A percentile compares a stretch with the other conserved stretches of the same genome.
phyloP scores from a whole-genome alignment of 2,888 invertebrate species.

The Watsonalla cultraria region DNA sequence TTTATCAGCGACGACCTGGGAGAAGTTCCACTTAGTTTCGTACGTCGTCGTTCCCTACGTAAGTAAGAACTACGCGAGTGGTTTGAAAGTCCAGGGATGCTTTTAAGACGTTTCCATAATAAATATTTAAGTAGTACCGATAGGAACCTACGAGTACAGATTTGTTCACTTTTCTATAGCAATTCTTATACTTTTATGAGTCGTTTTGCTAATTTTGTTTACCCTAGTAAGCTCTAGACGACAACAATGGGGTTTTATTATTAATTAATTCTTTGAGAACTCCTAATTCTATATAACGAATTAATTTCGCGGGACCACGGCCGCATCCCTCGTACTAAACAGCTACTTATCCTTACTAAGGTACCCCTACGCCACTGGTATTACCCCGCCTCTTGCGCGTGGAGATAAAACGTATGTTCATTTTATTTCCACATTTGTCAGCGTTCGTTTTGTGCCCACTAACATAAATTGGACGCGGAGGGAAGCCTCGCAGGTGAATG shows the following conservation, averaged over 20 bases:
- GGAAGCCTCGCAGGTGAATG: slow-evolving; percentile 77
- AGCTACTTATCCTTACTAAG: slow-evolving; percentile 4
- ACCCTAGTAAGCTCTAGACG: too few species aligned
- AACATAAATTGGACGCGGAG: slow-evolving; percentile 78
- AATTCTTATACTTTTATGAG: too few species aligned
- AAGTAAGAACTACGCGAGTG: slow-evolving; percentile 62
- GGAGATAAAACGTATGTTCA: slow-evolving; percentile 77
- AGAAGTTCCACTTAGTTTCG: slow-evolving; percentile 71
- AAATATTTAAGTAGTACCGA: slow-evolving; percentile 37
- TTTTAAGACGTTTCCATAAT: slow-evolving; percentile 64
- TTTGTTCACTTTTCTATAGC: too few species aligned
- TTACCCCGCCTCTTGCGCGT: slow-evolving; percentile 64
- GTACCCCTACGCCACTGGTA: slow-evolving; percentile 30
- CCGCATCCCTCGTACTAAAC: slow-evolving; percentile 6
- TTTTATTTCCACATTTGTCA: slow-evolving; percentile 79
- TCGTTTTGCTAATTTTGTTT: too few species aligned
- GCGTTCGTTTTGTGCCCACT: slow-evolving; percentile 78
- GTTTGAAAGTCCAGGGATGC: slow-evolving; percentile 59
- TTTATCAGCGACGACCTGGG: slow-evolving; percentile 64
- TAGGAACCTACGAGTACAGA: not conserved
- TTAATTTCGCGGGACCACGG: not conserved
- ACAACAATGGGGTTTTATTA: too few species aligned
- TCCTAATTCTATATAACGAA: too few species aligned
- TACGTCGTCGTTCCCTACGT: slow-evolving; percentile 55
- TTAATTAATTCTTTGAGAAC: too few species aligned